These are phyloP conservation scores for Cybosia mesomella DNA, from an alignment of 2,888 invertebrate species.

Conservation along the genomic window DNA sequence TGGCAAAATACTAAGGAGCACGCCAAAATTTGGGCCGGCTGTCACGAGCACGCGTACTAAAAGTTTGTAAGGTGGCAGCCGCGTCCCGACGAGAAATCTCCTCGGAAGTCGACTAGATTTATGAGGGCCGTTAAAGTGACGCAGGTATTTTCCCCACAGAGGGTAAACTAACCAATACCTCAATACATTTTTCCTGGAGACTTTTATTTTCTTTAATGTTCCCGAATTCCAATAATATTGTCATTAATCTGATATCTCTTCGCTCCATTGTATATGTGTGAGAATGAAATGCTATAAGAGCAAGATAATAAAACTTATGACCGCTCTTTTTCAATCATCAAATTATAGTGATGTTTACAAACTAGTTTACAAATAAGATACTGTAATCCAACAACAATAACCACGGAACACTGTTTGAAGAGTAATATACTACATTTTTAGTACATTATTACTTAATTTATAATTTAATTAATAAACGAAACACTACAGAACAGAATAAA, in stretches of 20 bases:
- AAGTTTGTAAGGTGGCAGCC: constrained; percentile 67
- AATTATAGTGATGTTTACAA: too few relatives aligned
- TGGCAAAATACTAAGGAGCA: constrained; percentile 66
- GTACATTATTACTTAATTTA: too few relatives aligned
- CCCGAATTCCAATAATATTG: constrained; percentile 27
- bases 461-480: too few relatives aligned
- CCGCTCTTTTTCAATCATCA: too few relatives aligned
- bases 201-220: constrained; percentile 29
- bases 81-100: constrained; percentile 75
- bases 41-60: constrained; percentile 74
- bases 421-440: too few relatives aligned
- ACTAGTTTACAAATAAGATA: too few relatives aligned
- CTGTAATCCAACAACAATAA: too few relatives aligned
- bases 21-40: constrained; percentile 69
- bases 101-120: constrained; percentile 79
- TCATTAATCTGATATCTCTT: constrained; percentile 20
- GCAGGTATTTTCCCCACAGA: constrained; percentile 75
- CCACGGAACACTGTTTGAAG: too few relatives aligned
- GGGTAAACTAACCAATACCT: constrained; percentile 71
- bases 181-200: constrained; percentile 50
- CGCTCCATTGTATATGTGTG: constrained; percentile 19
- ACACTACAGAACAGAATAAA: too few relatives aligned
- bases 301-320: too few relatives aligned
- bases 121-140: constrained; percentile 78
- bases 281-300: not conserved